These are phyloP conservation scores for Ceratothoa steindachneri DNA, from an alignment of 2,888 invertebrate species.

Conservation along the genomic window DNA sequence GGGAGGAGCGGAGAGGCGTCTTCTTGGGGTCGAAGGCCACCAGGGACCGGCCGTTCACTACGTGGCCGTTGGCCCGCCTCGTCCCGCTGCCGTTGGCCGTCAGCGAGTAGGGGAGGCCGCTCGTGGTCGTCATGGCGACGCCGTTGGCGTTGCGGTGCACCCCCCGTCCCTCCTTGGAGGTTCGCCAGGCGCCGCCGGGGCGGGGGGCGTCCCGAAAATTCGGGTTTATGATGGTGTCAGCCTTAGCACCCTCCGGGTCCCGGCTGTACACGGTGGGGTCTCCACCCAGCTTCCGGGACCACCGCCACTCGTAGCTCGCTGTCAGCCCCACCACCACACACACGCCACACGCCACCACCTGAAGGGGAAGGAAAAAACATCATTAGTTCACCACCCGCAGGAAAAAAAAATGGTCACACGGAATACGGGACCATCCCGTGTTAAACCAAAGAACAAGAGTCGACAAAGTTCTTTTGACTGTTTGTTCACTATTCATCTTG, in stretches of 20 bases:
- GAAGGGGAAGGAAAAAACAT: not conserved
- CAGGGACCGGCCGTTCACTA: constrained; percentile 30
- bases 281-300: constrained; percentile 67
- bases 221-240: constrained; percentile 78
- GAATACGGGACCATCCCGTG: too few species aligned
- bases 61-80: constrained; percentile 16
- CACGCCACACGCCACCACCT: constrained; percentile 9
- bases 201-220: constrained; percentile 68
- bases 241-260: constrained; percentile 53
- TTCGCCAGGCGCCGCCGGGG: not conserved
- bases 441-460: too few species aligned
- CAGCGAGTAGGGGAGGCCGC: constrained; percentile 30
- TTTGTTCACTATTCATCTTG: too few species aligned
- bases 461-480: too few species aligned
- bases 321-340: constrained; percentile 17
- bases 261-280: constrained; percentile 68
- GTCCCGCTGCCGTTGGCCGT: constrained; percentile 23
- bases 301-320: constrained; percentile 37
- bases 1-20: constrained; percentile 71
- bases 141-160: constrained; percentile 37
- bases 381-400: too few species aligned
- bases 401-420: too few species aligned
- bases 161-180: constrained; percentile 3
- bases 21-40: constrained; percentile 55
- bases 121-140: constrained; percentile 29